Evolutionary conservation across 2,888 invertebrate species (phyloP), one percentile per base, ranked within the genome.

Genomic region (Terebella lapidaria): DNA sequence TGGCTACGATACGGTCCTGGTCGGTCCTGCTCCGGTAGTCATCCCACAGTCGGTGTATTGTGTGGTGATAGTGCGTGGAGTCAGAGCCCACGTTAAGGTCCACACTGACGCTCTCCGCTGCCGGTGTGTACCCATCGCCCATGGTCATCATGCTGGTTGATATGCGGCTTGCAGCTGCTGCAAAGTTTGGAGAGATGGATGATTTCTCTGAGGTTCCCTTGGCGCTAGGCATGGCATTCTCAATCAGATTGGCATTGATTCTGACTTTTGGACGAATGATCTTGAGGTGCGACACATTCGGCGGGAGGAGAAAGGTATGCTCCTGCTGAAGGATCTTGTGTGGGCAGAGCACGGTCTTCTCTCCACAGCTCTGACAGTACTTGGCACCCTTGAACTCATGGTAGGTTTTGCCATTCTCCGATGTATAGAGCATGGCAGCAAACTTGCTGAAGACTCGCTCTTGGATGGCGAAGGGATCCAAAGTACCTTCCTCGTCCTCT

Each of bases 311-410:
- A 45, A 77, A 73, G 2, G 77, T 69, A 52, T 71, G 74, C n/a
- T 78, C 76, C 56, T 67, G 61, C 2, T 72, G 70, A n/a, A 73
- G 69, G 10, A 77, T 62, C 64, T 77, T 78, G 69, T 79, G 79
- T 2, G 79, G 78, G 60, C 79, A 79, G 4, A 78, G 68, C 4
- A 77, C 74, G 28, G 78, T 78, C 78, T 79, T 79, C 64, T 79
- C 78, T 18, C 76, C 77, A 71, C 78, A 79, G 63, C 75, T 75
- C 3, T 70, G 61, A 63, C 78, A 79, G 62, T 70, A 78, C 55
- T 72, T 73, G 49, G 76, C 74, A 56, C 74, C 77, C 61, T 76
- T 75, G 59, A 78, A 74, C 61, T 76, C 76, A 30, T 77, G 74
- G 66, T 72, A 79, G 27, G 73, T 74, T 59, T 71, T 73, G 3